phyloP scores from a whole-genome alignment of 92 coral and sea anemone genomes.

The Heliopora coerulea region DNA sequence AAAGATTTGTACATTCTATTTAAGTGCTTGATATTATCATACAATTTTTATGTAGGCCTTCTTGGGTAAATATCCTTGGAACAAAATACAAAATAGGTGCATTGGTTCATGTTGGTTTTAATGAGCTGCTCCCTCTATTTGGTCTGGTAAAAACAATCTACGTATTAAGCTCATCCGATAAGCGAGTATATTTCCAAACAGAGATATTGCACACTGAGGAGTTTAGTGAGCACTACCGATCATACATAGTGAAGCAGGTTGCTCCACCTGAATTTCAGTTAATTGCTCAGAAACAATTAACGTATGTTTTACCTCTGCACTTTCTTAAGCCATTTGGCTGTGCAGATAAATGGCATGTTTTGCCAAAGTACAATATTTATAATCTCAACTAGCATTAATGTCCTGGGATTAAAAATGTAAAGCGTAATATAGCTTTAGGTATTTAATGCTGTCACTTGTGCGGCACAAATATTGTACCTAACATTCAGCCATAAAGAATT shows the following conservation, averaged over 20 bases:
- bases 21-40: too few species aligned
- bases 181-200: slow-evolving; percentile 41
- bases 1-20: neutral
- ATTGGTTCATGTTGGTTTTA: neutral
- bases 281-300: slow-evolving; percentile 31
- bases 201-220: slow-evolving; percentile 35
- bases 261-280: slow-evolving; percentile 35
- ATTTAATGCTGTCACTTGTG: neutral
- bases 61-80: neutral
- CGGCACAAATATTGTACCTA: too few species aligned
- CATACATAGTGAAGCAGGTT: slow-evolving; percentile 30
- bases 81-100: slow-evolving; percentile 5
- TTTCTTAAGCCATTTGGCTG: slow-evolving; percentile 20
- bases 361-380: slow-evolving; percentile 45
- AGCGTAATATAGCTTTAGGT: neutral
- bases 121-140: neutral
- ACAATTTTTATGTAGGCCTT: neutral
- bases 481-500: too few species aligned
- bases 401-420: neutral
- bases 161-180: slow-evolving; percentile 38
- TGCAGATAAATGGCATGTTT: slow-evolving; percentile 6
- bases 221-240: slow-evolving; percentile 35
- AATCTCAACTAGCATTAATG: slow-evolving; percentile 31
- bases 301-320: slow-evolving; percentile 49
- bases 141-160: neutral